phyloP scores from a whole-genome alignment of 2,113 vertebrate species.

The Orycteropus afer region DNA sequence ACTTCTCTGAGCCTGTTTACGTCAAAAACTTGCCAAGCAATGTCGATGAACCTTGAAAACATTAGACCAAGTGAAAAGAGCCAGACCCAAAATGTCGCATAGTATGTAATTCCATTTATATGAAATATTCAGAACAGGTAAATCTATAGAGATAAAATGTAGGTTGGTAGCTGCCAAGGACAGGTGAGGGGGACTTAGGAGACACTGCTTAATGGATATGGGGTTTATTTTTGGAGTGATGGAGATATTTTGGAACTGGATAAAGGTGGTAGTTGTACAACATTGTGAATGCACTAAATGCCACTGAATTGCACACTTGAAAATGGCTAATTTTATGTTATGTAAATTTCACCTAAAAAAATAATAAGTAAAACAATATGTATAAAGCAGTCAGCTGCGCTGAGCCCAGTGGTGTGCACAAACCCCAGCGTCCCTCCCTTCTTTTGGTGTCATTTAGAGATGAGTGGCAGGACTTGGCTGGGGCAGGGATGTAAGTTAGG shows the following conservation, averaged over 20 bases:
- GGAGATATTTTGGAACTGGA: not conserved
- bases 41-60: no score
- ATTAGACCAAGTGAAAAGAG: no score
- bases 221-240: not conserved
- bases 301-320: not conserved
- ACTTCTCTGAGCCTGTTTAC: not conserved
- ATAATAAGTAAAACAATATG: not conserved
- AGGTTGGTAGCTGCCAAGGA: not conserved
- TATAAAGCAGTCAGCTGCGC: not conserved
- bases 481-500: not conserved
- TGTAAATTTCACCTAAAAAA: not conserved
- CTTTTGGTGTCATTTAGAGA: not conserved
- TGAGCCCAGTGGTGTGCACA: not conserved
- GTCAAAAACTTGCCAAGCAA: not conserved
- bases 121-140: not conserved
- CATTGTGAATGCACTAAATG: not conserved
- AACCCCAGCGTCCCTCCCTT: not conserved
- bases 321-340: not conserved
- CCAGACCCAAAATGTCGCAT: not conserved
- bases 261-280: not conserved
- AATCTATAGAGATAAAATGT: not conserved
- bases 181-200: not conserved
- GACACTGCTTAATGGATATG: not conserved
- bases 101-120: not conserved
- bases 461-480: no score